Base-by-base conservation (phyloP, 1,140 invertebrate species). In the Apis laboriosa region DNA sequence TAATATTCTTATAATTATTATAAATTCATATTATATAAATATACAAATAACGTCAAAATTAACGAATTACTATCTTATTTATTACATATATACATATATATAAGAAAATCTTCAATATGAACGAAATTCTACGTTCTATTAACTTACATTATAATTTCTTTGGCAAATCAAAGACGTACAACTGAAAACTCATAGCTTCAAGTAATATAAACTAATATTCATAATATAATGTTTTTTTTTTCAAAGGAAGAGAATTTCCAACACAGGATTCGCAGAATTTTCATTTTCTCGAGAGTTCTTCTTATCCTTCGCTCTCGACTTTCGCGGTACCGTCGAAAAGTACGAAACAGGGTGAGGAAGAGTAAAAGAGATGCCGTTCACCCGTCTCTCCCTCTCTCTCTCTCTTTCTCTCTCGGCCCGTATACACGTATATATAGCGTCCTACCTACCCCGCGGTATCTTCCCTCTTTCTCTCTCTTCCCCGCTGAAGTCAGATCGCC, bases 401-500 rank as follows among this genome's bases (percentile, higher is more conserved):
- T 43, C 34, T 7, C 34, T 17, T 34, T 63, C 66, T 83, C 74
- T 34, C 60, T 63, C 76, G 21, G 43, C 63, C 66, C 63, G 66
- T 86, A 51, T 86, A 80, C 60, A 77, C 64, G 66, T 86, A 19
- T 60, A 60, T 63, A 68, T 78, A 83, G 49, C 79, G 73, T 84
- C 80, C 63, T 87, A 86, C 78, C 61, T 89, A 87, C 84, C 90
- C 87, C 80, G 87, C 77, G 83, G 88, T 88, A 83, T 88, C 76
- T 85, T 84, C 80, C 34, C 34, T 64, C 74, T 80, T 83, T 90
- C 84, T 88, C 84, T 88, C 85, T 85, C 80, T 87, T 78, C 74
- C 77, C 70, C 89, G 85, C 75, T 83, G 79, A 91, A 91, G 90
- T 92, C 88, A 86, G 89, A 90, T 89, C 86, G 85, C 86, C 91